Evolutionary conservation across 2,797 vertebrate species (phyloP), one percentile per base, ranked within the genome.

Genomic region (Esox masquinongy): DNA sequence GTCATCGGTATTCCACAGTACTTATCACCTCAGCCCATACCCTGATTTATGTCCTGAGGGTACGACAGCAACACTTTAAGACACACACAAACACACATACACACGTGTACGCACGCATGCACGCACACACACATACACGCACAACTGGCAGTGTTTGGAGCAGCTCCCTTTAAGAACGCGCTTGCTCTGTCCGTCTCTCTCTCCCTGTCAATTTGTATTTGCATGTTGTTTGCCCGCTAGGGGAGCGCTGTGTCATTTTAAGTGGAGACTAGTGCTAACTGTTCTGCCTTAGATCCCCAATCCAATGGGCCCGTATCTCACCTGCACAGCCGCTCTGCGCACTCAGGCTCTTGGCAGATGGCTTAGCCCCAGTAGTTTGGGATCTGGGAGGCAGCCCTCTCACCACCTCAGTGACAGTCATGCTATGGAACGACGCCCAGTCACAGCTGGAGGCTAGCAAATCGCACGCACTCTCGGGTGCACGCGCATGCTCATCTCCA

Each of bases 1-100:
- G 74, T 83, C 73, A 73, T 71, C 67, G 49, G 70, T 73, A 86
- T 89, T 82, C 83, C 79, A 78, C 70, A 85, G 85, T 87, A 91
- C 85, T 91, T 93, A 92, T 92, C 92, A 87, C 90, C 85, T 89
- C 85, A 82, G 83, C 80, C 85, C 92, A 90, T 89, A 79, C 87
- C 80, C 74, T 74, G 82, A 83, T 84, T 82, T 84, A 87, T 86
- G 83, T 83, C 90, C 87, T 70, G 66, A 75, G 84, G 88, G 88
- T 87, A 83, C 75, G n/a, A 75, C 73, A 82, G 75, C 75, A 77
- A 66, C 11, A 12, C 56, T 24, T 24, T 24, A 24, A 61, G 56
- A 14, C 3, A 12, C 22, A 26, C 56, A 59, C 2, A 51, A 8
- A 49, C 50, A 82, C 63, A 31, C 4, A 4, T 31, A 31, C 29